These are phyloP conservation scores for Echinarachnius parma DNA, from an alignment of 53 echinoderm and acorn worm species.

Conservation along the genomic window DNA sequence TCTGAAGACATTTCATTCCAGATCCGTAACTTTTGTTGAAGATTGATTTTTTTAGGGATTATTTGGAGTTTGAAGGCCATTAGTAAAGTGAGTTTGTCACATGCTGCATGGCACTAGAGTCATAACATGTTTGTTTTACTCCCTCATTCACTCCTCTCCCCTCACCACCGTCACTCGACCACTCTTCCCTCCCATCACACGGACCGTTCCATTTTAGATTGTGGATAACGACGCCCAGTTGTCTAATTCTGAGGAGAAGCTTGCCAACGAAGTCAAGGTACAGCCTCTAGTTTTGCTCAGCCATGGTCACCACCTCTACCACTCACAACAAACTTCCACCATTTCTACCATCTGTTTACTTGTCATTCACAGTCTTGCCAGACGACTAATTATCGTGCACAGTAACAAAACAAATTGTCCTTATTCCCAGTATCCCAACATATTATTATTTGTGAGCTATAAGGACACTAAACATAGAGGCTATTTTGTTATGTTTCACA, in stretches of 20 bases:
- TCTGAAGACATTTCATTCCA: too few species aligned
- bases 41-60: too few species aligned
- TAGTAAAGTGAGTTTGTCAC: conserved; percentile 10
- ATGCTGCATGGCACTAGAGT: conserved; percentile 40
- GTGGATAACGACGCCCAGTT: conserved; percentile 86
- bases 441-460: too few species aligned
- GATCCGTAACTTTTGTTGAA: too few species aligned
- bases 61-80: too few species aligned
- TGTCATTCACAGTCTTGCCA: too few species aligned
- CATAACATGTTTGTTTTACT: conserved; percentile 45
- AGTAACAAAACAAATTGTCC: too few species aligned
- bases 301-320: background rate
- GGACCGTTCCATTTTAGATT: conserved; percentile 4
- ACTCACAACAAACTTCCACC: background rate
- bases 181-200: conserved; percentile 7
- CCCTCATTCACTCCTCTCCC: conserved; percentile 16
- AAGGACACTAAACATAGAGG: too few species aligned
- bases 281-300: conserved; percentile 2
- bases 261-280: conserved; percentile 60
- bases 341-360: background rate
- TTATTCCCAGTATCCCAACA: too few species aligned
- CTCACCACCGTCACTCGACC: conserved; percentile 15
- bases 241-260: conserved; percentile 78
- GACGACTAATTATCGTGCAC: too few species aligned
- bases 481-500: too few species aligned